A percentile compares a stretch with the other conserved stretches of the same genome.
These are phyloP conservation scores for Indicator maculatus DNA, from an alignment of 2,113 vertebrate genomes.

Conservation along the genomic window DNA sequence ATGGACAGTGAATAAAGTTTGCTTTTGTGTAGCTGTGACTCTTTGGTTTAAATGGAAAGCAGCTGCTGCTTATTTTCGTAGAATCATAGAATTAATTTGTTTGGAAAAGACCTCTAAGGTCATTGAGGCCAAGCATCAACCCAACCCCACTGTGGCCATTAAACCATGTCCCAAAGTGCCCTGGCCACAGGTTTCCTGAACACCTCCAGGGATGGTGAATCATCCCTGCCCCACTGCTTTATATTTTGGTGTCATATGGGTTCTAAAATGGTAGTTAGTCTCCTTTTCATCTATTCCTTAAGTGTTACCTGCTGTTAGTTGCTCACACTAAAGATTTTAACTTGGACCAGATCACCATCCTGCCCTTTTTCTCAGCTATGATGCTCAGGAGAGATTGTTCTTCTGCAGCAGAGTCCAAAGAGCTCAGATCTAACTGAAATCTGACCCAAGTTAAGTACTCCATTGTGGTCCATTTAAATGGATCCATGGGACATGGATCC, in stretches of 20 bases:
- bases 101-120: too few relatives aligned
- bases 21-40: neutral
- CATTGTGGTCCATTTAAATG: neutral
- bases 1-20: neutral
- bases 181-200: too few relatives aligned
- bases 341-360: neutral
- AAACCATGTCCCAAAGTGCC: too few relatives aligned
- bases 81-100: too few relatives aligned
- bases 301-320: neutral
- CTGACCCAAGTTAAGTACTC: neutral
- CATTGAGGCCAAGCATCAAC: too few relatives aligned
- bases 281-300: neutral
- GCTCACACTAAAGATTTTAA: neutral
- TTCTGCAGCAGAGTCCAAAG: neutral
- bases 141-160: too few relatives aligned
- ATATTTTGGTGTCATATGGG: neutral
- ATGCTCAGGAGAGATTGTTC: accelerated
- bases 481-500: neutral
- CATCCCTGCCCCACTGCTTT: too few relatives aligned
- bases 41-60: neutral
- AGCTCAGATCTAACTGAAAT: neutral
- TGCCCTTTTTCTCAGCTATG: neutral
- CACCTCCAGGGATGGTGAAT: too few relatives aligned
- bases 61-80: neutral
- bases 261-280: neutral